phyloP scores from a whole-genome alignment of 2,797 vertebrate genomes.

The Myotis findleyi region DNA sequence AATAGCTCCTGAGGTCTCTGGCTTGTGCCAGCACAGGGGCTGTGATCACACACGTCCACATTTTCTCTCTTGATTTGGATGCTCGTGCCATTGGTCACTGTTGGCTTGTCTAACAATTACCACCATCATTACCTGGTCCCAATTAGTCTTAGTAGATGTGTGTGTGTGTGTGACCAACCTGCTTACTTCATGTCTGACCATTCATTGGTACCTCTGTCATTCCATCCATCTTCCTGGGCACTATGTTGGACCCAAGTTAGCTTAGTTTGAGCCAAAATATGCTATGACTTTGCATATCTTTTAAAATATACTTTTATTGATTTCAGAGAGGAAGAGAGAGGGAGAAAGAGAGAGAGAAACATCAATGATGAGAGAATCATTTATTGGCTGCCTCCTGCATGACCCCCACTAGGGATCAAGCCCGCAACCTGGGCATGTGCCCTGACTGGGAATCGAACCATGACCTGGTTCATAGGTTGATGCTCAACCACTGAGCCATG shows the following conservation, averaged over 20 bases:
- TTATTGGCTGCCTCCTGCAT: too few species aligned
- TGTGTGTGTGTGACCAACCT: neutral
- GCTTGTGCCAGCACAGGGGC: neutral
- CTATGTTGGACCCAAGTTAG: neutral
- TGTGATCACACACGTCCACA: neutral
- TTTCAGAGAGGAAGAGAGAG: too few species aligned
- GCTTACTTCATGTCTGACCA: neutral
- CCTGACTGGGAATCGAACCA: too few species aligned
- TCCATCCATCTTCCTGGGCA: conserved; percentile 15
- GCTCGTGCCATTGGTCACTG: neutral
- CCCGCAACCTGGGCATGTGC: too few species aligned
- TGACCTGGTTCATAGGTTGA: too few species aligned
- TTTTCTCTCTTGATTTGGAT: conserved; percentile 29
- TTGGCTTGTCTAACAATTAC: conserved; percentile 13
- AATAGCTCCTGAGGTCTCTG: neutral
- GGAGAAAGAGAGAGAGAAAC: too few species aligned
- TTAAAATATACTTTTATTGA: too few species aligned
- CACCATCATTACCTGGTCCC: neutral
- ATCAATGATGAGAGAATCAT: too few species aligned
- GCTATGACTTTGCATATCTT: neutral
- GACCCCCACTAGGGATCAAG: too few species aligned
- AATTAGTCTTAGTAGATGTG: neutral
- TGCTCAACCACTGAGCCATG: too few species aligned
- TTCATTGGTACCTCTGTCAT: neutral
- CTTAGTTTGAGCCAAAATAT: neutral